phyloP scores from a whole-genome alignment of 2,797 vertebrate species.

The Ptychobarbus kaznakovi region DNA sequence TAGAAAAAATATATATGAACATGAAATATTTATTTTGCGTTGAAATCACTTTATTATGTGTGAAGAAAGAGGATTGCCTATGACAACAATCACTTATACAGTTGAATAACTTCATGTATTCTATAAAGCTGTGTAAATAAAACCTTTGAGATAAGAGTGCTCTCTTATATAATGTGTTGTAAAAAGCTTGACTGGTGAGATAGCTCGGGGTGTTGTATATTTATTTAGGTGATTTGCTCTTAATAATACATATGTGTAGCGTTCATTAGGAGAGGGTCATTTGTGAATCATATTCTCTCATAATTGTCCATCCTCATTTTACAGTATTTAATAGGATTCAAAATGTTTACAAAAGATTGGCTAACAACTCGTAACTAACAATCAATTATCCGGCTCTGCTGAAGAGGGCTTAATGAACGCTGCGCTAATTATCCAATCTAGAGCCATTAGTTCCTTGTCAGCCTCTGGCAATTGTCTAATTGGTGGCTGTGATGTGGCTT shows the following conservation, averaged over 20 bases:
- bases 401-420: conserved; percentile 79
- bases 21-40: background rate
- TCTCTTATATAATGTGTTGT: background rate
- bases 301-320: conserved; percentile 66
- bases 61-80: background rate
- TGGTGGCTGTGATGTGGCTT: conserved; percentile 75
- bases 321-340: conserved; percentile 73
- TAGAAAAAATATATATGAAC: background rate
- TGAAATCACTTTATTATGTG: conserved; percentile 16
- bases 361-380: conserved; percentile 84
- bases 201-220: conserved; percentile 25
- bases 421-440: conserved; percentile 81
- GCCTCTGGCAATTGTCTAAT: conserved; percentile 80
- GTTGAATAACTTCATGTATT: background rate
- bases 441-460: conserved; percentile 82
- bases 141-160: background rate
- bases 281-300: conserved; percentile 59
- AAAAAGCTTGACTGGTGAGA: background rate
- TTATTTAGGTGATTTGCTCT: conserved; percentile 47
- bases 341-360: conserved; percentile 84
- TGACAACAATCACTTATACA: background rate
- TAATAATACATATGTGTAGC: conserved; percentile 48
- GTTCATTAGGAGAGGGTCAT: conserved; percentile 54
- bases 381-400: conserved; percentile 81
- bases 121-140: background rate